These are phyloP conservation scores for Falco naumanni DNA, from an alignment of 2,797 vertebrate species.

Conservation along the genomic window DNA sequence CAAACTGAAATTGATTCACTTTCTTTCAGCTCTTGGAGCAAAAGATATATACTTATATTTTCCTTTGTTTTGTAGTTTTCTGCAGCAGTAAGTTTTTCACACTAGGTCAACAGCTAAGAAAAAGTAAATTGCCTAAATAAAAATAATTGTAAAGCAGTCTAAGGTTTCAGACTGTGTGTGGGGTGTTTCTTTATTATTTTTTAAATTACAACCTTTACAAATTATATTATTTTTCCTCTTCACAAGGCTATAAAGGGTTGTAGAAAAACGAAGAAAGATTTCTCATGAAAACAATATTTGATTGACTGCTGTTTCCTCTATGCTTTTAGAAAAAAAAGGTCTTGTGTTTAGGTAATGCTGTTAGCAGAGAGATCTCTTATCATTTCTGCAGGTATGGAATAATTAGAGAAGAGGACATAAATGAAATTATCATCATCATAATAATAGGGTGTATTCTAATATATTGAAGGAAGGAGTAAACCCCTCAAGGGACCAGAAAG, in stretches of 20 bases:
- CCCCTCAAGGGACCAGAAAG: slow-evolving; percentile 15
- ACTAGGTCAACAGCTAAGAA: background rate
- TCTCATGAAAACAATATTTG: slow-evolving; percentile 40
- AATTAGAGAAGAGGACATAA: slow-evolving; percentile 65
- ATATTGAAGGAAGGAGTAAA: slow-evolving; percentile 3
- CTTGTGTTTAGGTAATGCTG: slow-evolving; percentile 29
- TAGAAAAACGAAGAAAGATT: background rate
- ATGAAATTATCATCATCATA: slow-evolving; percentile 20
- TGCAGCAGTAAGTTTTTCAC: background rate
- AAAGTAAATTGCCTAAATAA: background rate
- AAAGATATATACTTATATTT: background rate
- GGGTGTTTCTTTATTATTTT: background rate
- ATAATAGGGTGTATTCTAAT: slow-evolving; percentile 40
- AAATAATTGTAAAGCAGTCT: slow-evolving; percentile 27
- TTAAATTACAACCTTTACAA: background rate
- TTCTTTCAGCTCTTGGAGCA: background rate
- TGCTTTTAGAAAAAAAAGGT: background rate
- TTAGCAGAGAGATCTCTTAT: slow-evolving; percentile 40
- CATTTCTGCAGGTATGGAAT: slow-evolving; percentile 54
- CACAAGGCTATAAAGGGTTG: background rate
- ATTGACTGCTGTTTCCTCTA: slow-evolving; percentile 66
- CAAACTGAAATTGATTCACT: background rate
- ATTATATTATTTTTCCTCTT: slow-evolving; percentile 9
- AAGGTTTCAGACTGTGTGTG: background rate
- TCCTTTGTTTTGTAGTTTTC: background rate